Evolutionary conservation across 2,113 vertebrate species (phyloP), one percentile per base, ranked within the genome.

Genomic region (Chrysemys picta): DNA sequence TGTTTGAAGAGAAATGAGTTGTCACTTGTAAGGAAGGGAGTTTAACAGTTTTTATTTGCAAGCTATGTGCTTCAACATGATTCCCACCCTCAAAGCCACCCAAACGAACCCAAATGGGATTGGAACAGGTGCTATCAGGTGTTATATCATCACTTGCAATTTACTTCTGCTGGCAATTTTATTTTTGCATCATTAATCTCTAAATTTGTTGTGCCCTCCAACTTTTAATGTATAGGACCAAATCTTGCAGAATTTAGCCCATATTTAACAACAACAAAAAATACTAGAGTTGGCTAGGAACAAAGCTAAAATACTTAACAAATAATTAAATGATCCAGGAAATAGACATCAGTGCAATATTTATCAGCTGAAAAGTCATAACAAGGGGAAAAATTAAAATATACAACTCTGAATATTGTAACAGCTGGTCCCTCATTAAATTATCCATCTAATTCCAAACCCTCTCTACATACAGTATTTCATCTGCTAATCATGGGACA

Each of bases 401-500:
- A 45, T 92, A 69, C 53, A 85, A 65, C 69, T 87, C 27, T 83
- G 82, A 87, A 88, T 78, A 94, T 49, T 76, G 56, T 90, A 96
- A 95, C 94, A 93, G 84, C 75, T 96, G 85, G 52, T 84, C 59
- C 59, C 78, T 91, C 75, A 91, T 87, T 75, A 91, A 90, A 90
- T 87, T 92, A 83, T 59, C 27, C 53, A 93, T 19, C 38, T 89
- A 87, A 96, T 52, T 95, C 54, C 53, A 89, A 94, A 87, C 76
- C 16, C 85, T 45, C 83, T 93, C 54, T 76, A 93, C 50, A 69
- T 82, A 81, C 38, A 95, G n/a, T 38, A 87, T 91, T 96, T 94
- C 49, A 93, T 79, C 80, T 95, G 88, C 54, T 93, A 97, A 90
- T 78, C 85, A 95, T 42, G 87, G 90, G 93, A 93, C 4, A 95